These are phyloP conservation scores for Alces alces DNA, from an alignment of 2,113 vertebrate genomes.

Conservation along the genomic window DNA sequence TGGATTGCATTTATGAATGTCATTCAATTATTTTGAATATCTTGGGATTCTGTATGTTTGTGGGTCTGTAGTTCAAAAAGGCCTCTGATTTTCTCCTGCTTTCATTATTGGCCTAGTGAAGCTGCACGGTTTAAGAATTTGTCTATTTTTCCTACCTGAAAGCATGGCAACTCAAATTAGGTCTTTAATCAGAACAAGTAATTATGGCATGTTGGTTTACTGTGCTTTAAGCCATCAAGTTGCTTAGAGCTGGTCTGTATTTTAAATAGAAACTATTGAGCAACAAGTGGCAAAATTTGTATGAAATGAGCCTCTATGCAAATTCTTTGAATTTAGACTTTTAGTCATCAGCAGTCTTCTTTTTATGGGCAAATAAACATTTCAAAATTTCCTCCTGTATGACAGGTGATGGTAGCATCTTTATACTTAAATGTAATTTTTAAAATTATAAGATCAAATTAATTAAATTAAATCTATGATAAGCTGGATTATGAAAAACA, in stretches of 20 bases:
- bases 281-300: not conserved
- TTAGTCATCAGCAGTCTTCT: not conserved
- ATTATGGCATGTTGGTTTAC: not conserved
- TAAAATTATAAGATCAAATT: not conserved
- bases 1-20: not conserved
- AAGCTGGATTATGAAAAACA: not conserved
- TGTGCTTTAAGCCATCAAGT: not conserved
- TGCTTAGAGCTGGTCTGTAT: not conserved
- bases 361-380: not conserved
- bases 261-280: not conserved
- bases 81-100: not conserved
- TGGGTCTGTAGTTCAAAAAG: not conserved
- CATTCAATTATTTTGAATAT: not conserved
- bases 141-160: not conserved
- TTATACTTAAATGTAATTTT: not conserved
- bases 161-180: not conserved
- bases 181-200: not conserved
- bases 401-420: not conserved
- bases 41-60: not conserved
- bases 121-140: not conserved
- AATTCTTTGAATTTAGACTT: not conserved
- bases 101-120: not conserved
- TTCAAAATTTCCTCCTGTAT: not conserved
- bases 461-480: not conserved
- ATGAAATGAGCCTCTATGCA: not conserved